Evolutionary conservation across 1,140 invertebrate genomes (phyloP), one percentile per base, ranked within the genome.

Genomic region (Drosophila ohnishii): DNA sequence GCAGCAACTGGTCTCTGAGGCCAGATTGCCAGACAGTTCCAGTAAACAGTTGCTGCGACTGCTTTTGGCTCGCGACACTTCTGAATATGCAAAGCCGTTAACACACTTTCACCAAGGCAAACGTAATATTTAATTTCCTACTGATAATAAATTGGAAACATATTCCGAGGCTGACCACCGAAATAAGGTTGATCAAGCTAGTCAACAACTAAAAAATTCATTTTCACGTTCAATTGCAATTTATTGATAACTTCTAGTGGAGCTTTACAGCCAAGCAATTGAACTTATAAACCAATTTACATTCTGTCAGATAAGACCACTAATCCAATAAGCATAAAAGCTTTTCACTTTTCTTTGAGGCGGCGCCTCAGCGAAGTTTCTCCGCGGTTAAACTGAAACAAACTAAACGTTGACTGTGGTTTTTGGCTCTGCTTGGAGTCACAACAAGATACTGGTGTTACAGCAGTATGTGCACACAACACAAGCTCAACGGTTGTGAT

Each of bases 21-120:
- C 35, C 37, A 56, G 22, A 40, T 13, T 4, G 34, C 11, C 19
- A 8, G 25, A 48, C 34, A 37, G 57, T 51, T 59, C 28, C 16
- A 39, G 45, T 39, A 50, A 56, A 51, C 42, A 45, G 39, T 39
- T 39, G 22, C 70, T 32, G 69, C 65, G 19, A 63, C 80, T 75
- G 55, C 64, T 77, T 60, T 63, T 75, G 60, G 60, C 55, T 58
- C 50, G 55, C 28, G 47, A 42, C 69, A 64, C 60, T 78, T 65
- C 45, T 42, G 37, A 37, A 62, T 58, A 78, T 66, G 65, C 79
- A 77, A 78, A 87, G 60, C 83, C 63, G 66, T 86, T 87, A 87
- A 76, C 83, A 82, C 65, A 86, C 83, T 86, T 86, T 86, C 79
- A 87, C 83, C 79, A 76, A 75, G 70, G 78, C 79, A 76, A 78